Evolutionary conservation across 1,140 invertebrate species (phyloP).

Genomic region (Anastrepha ludens): DNA sequence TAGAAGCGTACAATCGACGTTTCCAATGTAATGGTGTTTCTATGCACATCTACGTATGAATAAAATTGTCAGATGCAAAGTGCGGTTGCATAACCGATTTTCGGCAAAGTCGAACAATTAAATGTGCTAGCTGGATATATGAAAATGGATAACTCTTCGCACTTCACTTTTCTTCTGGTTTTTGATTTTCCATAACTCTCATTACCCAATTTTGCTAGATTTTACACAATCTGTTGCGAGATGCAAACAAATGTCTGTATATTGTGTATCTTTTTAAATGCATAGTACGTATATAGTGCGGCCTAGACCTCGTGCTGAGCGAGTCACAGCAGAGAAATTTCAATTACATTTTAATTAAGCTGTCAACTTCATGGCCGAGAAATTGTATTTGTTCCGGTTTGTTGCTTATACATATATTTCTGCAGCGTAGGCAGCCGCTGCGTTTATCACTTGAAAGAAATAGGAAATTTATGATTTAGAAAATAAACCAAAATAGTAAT

Average conservation of each 20-base stretch:
- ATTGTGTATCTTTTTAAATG: background rate
- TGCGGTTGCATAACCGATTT: background rate
- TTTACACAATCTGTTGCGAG: background rate
- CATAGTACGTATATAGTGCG: background rate
- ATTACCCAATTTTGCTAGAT: background rate
- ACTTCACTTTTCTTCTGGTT: slow-evolving; percentile 38
- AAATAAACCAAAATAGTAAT: too few species aligned
- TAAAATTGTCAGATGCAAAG: background rate
- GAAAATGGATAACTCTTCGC: slow-evolving; percentile 15
- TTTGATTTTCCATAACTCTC: slow-evolving; percentile 24
- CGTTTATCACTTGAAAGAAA: background rate
- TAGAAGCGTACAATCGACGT: background rate
- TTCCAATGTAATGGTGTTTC: background rate
- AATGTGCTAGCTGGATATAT: background rate
- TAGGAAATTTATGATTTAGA: too few species aligned
- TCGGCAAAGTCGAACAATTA: background rate
- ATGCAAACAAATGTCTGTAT: background rate
- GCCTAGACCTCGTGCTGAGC: slow-evolving; percentile 18
- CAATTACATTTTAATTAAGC: slow-evolving; percentile 48
- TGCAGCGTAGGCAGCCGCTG: background rate
- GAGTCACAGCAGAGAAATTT: slow-evolving; percentile 25
- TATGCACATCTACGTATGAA: background rate
- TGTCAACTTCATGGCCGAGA: slow-evolving; percentile 36
- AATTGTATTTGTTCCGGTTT: slow-evolving; percentile 21
- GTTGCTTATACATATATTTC: background rate